Evolutionary conservation across 2,113 vertebrate species (phyloP).

Genomic region (Mustelus asterias): DNA sequence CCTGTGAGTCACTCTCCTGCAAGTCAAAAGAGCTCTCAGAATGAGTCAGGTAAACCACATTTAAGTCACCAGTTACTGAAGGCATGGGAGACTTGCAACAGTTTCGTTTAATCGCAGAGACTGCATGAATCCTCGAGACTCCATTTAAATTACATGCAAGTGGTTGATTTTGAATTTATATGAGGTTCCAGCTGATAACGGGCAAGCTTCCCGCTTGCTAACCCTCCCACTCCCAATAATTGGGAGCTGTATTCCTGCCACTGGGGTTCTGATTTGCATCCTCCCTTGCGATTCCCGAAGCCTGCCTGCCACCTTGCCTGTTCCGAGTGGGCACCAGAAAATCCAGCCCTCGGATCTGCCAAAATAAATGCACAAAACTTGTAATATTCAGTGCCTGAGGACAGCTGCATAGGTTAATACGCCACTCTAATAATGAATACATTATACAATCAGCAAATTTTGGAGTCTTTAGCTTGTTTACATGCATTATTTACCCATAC

Average conservation of each 20-base stretch:
- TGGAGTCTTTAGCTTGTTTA: slow-evolving; percentile 13
- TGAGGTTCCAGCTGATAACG: neutral
- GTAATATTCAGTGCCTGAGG: neutral
- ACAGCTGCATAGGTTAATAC: neutral
- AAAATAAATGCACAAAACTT: neutral
- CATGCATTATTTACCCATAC: neutral
- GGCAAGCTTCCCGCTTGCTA: neutral
- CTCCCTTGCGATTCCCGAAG: too few relatives aligned
- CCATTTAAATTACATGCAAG: neutral
- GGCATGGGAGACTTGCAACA: neutral
- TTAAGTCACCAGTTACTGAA: neutral
- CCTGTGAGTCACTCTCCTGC: too few relatives aligned
- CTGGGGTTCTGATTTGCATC: neutral
- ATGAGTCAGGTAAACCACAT: neutral
- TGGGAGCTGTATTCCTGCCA: neutral
- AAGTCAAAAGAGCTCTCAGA: too few relatives aligned
- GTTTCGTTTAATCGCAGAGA: neutral
- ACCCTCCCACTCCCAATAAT: neutral
- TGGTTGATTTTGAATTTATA: neutral
- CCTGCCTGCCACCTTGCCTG: too few relatives aligned
- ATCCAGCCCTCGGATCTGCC: neutral
- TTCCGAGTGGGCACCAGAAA: neutral
- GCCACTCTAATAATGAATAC: neutral
- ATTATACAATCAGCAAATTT: neutral
- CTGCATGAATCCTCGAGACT: neutral